phyloP scores from a whole-genome alignment of 2,888 invertebrate species.

The Seira ritae region DNA sequence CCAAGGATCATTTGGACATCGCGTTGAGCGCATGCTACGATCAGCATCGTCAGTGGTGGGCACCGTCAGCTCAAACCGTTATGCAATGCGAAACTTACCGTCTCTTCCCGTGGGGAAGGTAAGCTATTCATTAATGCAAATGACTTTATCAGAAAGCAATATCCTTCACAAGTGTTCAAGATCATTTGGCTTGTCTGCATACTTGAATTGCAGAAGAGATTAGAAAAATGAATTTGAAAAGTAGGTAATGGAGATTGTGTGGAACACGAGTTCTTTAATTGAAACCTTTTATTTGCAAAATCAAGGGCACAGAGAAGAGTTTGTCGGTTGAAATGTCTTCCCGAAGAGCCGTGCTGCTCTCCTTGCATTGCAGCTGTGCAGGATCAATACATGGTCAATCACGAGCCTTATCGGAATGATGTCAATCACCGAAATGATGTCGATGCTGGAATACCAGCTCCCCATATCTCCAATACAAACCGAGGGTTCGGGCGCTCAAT shows the following conservation, averaged over 20 bases:
- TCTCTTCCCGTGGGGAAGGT: conserved; percentile 72
- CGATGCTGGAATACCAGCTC: conserved; percentile 59
- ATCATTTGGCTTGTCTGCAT: no score
- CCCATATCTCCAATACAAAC: conserved; percentile 70
- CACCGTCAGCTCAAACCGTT: conserved; percentile 60
- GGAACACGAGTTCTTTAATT: no score
- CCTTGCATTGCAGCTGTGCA: conserved; percentile 55
- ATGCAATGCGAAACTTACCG: conserved; percentile 72
- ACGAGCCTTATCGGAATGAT: conserved; percentile 69
- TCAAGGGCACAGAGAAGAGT: conserved; percentile 66
- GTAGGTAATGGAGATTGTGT: no score
- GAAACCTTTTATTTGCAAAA: not conserved
- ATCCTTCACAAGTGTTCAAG: no score
- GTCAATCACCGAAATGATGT: conserved; percentile 62
- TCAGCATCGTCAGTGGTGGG: conserved; percentile 70
- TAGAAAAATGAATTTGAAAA: no score
- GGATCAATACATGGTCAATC: conserved; percentile 62
- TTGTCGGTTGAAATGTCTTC: conserved; percentile 67
- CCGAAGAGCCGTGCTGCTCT: conserved; percentile 63
- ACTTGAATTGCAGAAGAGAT: no score
- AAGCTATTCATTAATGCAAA: conserved; percentile 24
- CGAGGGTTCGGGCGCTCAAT: conserved; percentile 64
- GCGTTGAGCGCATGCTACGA: conserved; percentile 70
- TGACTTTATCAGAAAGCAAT: no score
- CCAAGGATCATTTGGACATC: conserved; percentile 68